Evolutionary conservation across 2,888 invertebrate species (phyloP).

Genomic region (Anthrax anthrax): DNA sequence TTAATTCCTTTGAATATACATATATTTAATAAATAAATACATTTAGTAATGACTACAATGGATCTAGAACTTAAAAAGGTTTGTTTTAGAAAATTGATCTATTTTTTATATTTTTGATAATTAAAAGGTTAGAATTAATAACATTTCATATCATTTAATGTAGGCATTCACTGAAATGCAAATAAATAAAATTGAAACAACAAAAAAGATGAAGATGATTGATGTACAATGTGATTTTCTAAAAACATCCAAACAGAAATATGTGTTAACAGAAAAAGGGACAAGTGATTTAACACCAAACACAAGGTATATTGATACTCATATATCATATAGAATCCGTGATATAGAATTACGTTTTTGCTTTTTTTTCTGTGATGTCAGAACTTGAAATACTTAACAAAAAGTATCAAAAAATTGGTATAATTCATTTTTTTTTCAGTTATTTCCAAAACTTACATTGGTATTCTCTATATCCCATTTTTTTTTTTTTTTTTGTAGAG

Average conservation of each 20-base stretch:
- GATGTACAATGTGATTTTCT: constrained; percentile 61
- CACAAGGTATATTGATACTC: constrained; percentile 24
- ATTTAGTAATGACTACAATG: constrained; percentile 15
- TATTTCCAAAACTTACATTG: too few relatives aligned
- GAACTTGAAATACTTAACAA: too few relatives aligned
- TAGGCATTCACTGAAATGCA: constrained; percentile 69
- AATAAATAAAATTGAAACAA: constrained; percentile 60
- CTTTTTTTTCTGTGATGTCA: too few relatives aligned
- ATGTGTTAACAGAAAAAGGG: constrained; percentile 50
- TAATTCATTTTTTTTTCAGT: too few relatives aligned
- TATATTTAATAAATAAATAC: too few relatives aligned
- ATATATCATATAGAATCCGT: too few relatives aligned
- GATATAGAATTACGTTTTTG: too few relatives aligned
- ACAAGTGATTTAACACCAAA: constrained; percentile 27
- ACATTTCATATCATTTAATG: background rate
- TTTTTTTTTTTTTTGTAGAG: constrained; percentile 17
- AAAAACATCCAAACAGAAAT: constrained; percentile 54
- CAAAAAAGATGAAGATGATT: constrained; percentile 58
- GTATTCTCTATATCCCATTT: too few relatives aligned
- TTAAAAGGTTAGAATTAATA: background rate
- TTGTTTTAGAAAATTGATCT: constrained; percentile 3
- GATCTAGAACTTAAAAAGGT: constrained; percentile 34
- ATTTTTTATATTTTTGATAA: too few relatives aligned
- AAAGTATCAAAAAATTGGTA: too few relatives aligned
- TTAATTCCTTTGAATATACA: too few relatives aligned